These are phyloP conservation scores for Drosophila colorata DNA, from an alignment of 2,888 invertebrate genomes.

Conservation along the genomic window DNA sequence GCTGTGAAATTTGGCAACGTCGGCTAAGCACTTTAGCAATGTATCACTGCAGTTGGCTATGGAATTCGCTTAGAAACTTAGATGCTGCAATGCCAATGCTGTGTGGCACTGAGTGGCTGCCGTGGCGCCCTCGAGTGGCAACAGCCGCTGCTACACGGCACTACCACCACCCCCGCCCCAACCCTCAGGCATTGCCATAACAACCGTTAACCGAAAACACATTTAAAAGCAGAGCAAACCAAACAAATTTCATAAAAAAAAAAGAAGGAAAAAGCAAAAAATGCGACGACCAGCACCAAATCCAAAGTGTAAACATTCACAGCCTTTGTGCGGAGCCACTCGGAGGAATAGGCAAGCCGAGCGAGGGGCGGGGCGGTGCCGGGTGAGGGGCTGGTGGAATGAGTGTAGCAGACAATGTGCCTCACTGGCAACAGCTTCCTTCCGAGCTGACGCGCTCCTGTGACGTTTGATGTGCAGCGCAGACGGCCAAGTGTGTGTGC, in stretches of 20 bases:
- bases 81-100: slow-evolving; percentile 23
- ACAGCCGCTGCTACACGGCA: slow-evolving; percentile 69
- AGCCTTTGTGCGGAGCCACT: slow-evolving; percentile 65
- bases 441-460: slow-evolving; percentile 67
- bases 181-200: slow-evolving; percentile 65
- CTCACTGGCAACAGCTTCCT: slow-evolving; percentile 73
- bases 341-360: slow-evolving; percentile 32
- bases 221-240: slow-evolving; percentile 73
- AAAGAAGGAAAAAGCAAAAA: slow-evolving; percentile 29
- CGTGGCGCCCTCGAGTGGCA: slow-evolving; percentile 41
- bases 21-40: slow-evolving; percentile 13
- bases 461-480: slow-evolving; percentile 61
- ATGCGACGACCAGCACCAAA: slow-evolving; percentile 70
- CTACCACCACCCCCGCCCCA: slow-evolving; percentile 5
- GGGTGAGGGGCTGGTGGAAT: background rate
- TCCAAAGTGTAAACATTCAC: slow-evolving; percentile 82
- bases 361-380: background rate
- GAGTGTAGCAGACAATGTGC: slow-evolving; percentile 46
- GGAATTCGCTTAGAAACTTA: slow-evolving; percentile 49
- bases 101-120: slow-evolving; percentile 10
- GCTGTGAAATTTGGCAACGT: slow-evolving; percentile 16
- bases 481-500: slow-evolving; percentile 17
- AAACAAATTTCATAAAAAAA: slow-evolving; percentile 63
- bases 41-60: slow-evolving; percentile 36
- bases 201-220: slow-evolving; percentile 75